phyloP scores from a whole-genome alignment of 2,888 invertebrate genomes.

The Toxonevra muliebris region DNA sequence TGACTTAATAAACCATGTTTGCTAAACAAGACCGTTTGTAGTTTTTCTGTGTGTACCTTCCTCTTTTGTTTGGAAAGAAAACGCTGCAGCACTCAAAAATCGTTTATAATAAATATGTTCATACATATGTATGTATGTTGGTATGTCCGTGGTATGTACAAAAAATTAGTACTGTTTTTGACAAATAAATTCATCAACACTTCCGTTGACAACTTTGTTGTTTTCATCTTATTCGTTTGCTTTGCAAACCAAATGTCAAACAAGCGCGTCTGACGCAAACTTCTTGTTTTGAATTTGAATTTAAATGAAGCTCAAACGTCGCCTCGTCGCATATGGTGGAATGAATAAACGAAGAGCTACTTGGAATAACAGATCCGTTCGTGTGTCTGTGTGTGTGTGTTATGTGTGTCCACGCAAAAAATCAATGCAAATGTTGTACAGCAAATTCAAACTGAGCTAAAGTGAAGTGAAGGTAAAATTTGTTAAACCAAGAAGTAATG shows the following conservation, averaged over 20 bases:
- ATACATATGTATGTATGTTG: neutral
- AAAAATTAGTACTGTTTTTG: constrained; percentile 37
- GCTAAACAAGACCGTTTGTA: too few species aligned
- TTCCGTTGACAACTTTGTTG: constrained; percentile 51
- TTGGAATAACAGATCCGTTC: too few species aligned
- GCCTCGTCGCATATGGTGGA: neutral
- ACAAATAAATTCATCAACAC: constrained; percentile 61
- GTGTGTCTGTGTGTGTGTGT: too few species aligned
- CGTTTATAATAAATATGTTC: neutral
- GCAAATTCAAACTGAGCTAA: too few species aligned
- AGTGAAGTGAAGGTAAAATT: too few species aligned
- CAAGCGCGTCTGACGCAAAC: neutral
- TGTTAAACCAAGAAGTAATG: too few species aligned
- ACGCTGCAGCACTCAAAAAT: neutral
- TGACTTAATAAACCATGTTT: constrained; percentile 21
- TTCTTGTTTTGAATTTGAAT: constrained; percentile 1
- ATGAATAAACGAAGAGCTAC: neutral
- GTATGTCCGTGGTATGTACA: neutral
- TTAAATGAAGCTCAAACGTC: neutral
- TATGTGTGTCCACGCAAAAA: neutral
- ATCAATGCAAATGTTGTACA: neutral
- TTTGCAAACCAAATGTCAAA: neutral
- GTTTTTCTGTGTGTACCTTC: neutral
- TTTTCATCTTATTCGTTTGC: neutral
- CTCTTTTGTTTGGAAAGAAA: neutral